phyloP scores from a whole-genome alignment of 1,140 invertebrate species.

The Anastrepha obliqua region DNA sequence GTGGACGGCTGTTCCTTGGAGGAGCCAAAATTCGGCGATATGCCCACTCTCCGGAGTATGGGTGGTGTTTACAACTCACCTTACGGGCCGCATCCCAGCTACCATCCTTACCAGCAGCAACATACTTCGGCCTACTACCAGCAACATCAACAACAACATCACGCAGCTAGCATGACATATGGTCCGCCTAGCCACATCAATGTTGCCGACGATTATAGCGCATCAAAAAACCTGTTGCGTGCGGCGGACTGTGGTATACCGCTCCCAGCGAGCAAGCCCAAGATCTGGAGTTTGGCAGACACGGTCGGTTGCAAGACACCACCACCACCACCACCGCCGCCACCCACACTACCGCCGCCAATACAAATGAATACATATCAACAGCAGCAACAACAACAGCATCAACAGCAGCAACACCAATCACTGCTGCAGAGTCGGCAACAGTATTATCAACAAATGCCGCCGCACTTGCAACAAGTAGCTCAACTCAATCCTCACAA shows the following conservation, averaged over 20 bases:
- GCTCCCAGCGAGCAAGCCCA: constrained; percentile 93
- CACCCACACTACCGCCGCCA: constrained; percentile 76
- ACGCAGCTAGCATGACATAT: constrained; percentile 61
- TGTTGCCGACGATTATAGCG: constrained; percentile 81
- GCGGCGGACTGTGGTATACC: constrained; percentile 86
- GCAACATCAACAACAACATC: constrained; percentile 61
- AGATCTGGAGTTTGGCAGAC: constrained; percentile 97
- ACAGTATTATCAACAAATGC: constrained; percentile 52
- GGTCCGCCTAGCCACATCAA: constrained; percentile 63
- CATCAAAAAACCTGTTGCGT: constrained; percentile 75
- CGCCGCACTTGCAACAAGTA: constrained; percentile 40
- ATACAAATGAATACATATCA: constrained; percentile 58
- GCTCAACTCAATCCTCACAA: constrained; percentile 26
- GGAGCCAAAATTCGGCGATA: constrained; percentile 80
- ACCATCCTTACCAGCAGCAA: constrained; percentile 73
- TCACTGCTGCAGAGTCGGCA: constrained; percentile 39
- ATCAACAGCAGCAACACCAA: constrained; percentile 60
- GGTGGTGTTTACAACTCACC: constrained; percentile 63
- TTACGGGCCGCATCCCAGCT: constrained; percentile 70
- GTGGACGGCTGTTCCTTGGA: constrained; percentile 71
- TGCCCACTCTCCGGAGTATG: constrained; percentile 65
- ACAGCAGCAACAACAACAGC: constrained; percentile 70
- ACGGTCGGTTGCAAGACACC: constrained; percentile 97
- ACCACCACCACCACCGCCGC: constrained; percentile 79
- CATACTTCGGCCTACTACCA: constrained; percentile 61